phyloP scores from a whole-genome alignment of 2,888 invertebrate species.

The Stomorhina lunata region DNA sequence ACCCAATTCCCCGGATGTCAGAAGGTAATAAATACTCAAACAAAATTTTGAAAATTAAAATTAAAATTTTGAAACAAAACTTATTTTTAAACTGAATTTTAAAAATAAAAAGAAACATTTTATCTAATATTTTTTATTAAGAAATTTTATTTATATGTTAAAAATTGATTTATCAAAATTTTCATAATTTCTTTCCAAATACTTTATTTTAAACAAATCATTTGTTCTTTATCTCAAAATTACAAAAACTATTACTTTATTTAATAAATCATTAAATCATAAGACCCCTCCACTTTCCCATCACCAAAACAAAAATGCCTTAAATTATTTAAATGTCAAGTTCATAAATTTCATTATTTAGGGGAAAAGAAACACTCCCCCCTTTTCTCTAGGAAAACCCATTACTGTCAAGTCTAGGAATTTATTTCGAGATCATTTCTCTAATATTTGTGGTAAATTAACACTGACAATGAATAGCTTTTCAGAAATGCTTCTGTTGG shows the following conservation, averaged over 20 bases:
- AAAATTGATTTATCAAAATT: no score
- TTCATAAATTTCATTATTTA: neutral
- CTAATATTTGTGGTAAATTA: conserved; percentile 46
- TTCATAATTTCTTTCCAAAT: no score
- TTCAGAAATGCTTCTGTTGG: neutral
- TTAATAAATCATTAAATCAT: neutral
- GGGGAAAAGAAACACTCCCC: no score
- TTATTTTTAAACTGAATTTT: neutral
- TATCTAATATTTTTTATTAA: no score
- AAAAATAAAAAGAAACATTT: neutral
- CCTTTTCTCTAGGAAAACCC: neutral
- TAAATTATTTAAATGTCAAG: conserved; percentile 13
- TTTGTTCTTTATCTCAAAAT: no score
- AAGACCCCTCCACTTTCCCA: neutral
- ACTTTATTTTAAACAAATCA: no score
- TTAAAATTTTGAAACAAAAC: neutral
- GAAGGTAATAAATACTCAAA: conserved; percentile 84
- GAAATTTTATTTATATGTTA: no score
- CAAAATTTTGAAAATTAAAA: no score
- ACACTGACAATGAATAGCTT: conserved; percentile 34
- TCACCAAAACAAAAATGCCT: no score
- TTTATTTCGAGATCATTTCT: conserved; percentile 3
- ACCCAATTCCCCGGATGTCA: conserved; percentile 89
- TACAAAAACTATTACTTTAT: neutral
- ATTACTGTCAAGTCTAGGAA: conserved; percentile 29